These are phyloP conservation scores for Ursus arctos DNA, from an alignment of 2,113 vertebrate genomes.

Conservation along the genomic window DNA sequence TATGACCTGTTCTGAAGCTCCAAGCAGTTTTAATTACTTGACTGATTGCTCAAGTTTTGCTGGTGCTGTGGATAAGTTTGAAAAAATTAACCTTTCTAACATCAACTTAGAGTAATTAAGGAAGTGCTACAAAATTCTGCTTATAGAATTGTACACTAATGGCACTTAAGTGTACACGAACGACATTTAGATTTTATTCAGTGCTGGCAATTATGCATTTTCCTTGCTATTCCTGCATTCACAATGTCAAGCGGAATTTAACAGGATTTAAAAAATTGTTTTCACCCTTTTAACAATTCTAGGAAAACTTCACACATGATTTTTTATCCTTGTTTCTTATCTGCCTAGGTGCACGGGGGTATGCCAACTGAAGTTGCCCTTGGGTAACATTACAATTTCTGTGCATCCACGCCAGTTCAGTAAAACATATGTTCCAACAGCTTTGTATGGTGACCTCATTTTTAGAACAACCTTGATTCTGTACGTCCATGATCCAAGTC, in stretches of 20 bases:
- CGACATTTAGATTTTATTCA: constrained; percentile 30
- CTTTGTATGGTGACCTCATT: not conserved
- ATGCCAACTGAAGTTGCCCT: not conserved
- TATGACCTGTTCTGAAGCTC: not conserved
- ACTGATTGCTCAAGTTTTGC: not conserved
- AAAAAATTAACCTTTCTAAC: not conserved
- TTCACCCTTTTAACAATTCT: not conserved
- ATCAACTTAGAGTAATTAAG: not conserved
- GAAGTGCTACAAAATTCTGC: not conserved
- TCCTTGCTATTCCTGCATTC: not conserved
- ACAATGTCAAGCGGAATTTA: not conserved
- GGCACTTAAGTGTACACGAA: not conserved
- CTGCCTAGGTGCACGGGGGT: not conserved
- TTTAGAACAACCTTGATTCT: not conserved
- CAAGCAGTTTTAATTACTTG: not conserved
- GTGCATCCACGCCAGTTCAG: rapidly evolving
- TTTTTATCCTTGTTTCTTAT: not conserved
- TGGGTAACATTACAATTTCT: not conserved
- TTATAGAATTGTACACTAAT: not conserved
- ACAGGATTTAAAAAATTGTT: not conserved
- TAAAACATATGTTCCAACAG: not conserved
- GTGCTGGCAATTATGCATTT: not conserved
- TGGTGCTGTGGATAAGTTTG: not conserved
- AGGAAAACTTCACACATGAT: not conserved
- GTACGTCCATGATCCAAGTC: not conserved